Conservation (phyloP, 2,113 vertebrate species). For the Gopherus evgoodei region DNA sequence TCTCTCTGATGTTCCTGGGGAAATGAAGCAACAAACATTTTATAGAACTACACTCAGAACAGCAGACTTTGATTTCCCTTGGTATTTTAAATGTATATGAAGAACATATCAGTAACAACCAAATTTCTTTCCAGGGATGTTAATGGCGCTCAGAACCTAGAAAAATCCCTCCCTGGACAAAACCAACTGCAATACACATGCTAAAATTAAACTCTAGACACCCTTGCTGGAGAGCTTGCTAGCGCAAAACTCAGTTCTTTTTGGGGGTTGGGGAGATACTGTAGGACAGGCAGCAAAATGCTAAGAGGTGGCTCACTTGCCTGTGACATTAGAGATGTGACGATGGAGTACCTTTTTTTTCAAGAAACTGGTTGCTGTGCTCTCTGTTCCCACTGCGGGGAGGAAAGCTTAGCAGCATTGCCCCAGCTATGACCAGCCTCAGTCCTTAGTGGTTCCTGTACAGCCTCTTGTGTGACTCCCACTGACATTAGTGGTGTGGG, state of each 20-base stretch:
- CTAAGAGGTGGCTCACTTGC: not conserved
- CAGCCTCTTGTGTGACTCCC: not conserved
- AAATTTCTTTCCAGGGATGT: constrained; percentile 23
- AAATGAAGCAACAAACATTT: constrained; percentile 50
- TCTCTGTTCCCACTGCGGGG: not conserved
- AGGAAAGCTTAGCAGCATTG: not conserved
- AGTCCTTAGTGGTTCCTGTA: not conserved
- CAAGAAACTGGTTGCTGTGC: not conserved
- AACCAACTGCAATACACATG: not conserved
- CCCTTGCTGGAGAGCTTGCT: not conserved
- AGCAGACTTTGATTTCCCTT: not conserved
- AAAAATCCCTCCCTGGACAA: not conserved
- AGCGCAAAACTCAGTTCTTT: not conserved
- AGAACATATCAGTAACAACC: constrained; percentile 41
- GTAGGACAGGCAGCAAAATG: not conserved
- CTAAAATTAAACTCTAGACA: not conserved
- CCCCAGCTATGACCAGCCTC: not conserved
- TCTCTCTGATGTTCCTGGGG: constrained; percentile 82
- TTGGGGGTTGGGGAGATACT: not conserved
- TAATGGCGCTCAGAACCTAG: not conserved
- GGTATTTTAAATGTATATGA: constrained; percentile 6
- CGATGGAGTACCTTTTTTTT: not conserved
- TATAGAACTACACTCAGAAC: not conserved
- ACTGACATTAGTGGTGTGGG: not conserved
- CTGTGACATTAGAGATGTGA: constrained; percentile 1